Conservation (phyloP, 1,140 invertebrate species). For the Drosophila pectinifera region DNA sequence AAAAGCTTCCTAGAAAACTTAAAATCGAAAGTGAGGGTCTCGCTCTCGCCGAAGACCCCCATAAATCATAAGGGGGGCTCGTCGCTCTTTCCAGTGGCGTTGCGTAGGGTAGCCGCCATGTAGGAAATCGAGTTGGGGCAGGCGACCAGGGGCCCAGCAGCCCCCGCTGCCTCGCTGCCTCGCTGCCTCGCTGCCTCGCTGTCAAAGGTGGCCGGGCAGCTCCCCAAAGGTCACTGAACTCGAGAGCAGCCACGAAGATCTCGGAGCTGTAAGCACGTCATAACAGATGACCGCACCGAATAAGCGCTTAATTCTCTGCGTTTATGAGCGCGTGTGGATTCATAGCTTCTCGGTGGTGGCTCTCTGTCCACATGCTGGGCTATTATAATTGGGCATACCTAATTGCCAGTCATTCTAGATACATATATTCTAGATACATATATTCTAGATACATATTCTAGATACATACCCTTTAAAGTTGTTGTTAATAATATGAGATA, state of each 20-base stretch:
- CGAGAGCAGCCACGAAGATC: conserved; percentile 17
- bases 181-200: conserved; percentile 6
- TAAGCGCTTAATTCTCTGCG: conserved; percentile 4
- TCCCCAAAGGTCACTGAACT: conserved; percentile 44
- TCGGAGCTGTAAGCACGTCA: not conserved
- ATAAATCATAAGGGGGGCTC: conserved; percentile 69
- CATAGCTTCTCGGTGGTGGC: not conserved
- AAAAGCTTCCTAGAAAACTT: conserved; percentile 79
- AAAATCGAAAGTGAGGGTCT: conserved; percentile 71
- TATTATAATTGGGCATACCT: not conserved
- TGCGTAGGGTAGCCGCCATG: conserved; percentile 31
- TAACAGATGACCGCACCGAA: conserved; percentile 7
- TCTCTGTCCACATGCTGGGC: too few species aligned
- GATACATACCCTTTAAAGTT: not conserved
- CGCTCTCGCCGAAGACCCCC: conserved; percentile 13
- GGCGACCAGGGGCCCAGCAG: conserved; percentile 63
- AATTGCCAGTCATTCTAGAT: not conserved
- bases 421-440: not conserved
- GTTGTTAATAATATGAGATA: not conserved
- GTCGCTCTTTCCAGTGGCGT: conserved; percentile 1
- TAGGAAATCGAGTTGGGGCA: conserved; percentile 69
- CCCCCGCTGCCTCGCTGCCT: conserved; percentile 11
- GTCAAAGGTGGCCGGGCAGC: conserved; percentile 29
- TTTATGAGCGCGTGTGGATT: not conserved
- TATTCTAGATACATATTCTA: too few species aligned